These are phyloP conservation scores for Diachasma alloeum DNA, from an alignment of 1,140 invertebrate genomes.

Conservation along the genomic window DNA sequence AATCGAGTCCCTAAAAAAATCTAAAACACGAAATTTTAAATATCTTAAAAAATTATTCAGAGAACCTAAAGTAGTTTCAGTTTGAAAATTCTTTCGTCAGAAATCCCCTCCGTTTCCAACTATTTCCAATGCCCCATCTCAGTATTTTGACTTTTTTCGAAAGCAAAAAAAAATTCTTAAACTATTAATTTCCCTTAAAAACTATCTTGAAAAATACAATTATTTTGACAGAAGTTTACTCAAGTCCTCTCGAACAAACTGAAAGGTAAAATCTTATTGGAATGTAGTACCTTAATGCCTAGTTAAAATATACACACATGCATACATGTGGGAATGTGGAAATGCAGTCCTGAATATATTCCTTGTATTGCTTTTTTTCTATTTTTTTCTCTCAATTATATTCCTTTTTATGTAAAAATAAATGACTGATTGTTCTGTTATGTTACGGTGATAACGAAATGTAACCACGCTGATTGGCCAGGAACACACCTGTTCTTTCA, in stretches of 20 bases:
- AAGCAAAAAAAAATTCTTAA: neutral
- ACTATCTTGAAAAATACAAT: conserved; percentile 49
- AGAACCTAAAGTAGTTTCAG: neutral
- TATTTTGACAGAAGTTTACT: conserved; percentile 39
- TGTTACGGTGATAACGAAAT: conserved; percentile 32
- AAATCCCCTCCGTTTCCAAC: neutral
- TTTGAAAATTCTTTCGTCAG: no score
- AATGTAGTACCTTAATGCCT: conserved; percentile 47
- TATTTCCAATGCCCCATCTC: neutral
- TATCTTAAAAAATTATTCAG: neutral
- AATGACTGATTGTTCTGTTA: conserved; percentile 27
- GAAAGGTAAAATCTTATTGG: conserved; percentile 7
- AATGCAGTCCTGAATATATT: conserved; percentile 48
- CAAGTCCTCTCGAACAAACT: conserved; percentile 44
- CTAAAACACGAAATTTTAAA: neutral
- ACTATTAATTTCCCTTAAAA: conserved; percentile 27
- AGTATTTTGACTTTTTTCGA: neutral
- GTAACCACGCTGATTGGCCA: conserved; percentile 62
- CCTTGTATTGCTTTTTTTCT: conserved; percentile 35
- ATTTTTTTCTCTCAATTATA: conserved; percentile 29
- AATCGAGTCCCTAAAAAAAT: neutral
- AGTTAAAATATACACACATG: conserved; percentile 53
- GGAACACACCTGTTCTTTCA: conserved; percentile 56
- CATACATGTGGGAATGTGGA: conserved; percentile 53
- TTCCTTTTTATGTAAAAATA: conserved; percentile 1